A percentile compares a stretch with the other conserved stretches of the same genome.
Evolutionary conservation across 1,140 invertebrate species (phyloP).

Genomic region (Chelonus insularis): DNA sequence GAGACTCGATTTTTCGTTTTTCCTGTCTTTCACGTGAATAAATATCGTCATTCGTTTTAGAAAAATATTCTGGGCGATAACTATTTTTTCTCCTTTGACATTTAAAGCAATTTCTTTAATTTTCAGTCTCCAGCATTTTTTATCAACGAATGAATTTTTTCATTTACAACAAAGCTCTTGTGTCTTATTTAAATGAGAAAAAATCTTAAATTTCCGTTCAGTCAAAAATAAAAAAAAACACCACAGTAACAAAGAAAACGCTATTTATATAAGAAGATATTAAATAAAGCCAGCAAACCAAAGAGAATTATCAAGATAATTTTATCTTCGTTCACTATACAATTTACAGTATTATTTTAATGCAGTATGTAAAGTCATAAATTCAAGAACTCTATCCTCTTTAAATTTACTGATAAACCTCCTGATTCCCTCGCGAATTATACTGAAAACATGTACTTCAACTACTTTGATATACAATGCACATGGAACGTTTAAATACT

Average conservation of each 20-base stretch:
- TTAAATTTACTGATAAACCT: too few species aligned
- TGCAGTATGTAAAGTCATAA: too few species aligned
- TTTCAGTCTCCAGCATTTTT: neutral
- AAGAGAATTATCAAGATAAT: too few species aligned
- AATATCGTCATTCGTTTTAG: neutral
- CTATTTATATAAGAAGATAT: too few species aligned
- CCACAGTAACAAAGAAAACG: too few species aligned
- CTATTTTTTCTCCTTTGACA: neutral
- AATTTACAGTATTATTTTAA: too few species aligned
- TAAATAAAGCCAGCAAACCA: too few species aligned
- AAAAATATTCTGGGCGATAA: neutral
- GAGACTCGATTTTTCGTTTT: neutral
- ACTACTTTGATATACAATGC: neutral
- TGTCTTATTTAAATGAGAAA: neutral
- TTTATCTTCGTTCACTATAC: too few species aligned
- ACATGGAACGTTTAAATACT: slow-evolving; percentile 9
- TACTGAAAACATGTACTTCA: too few species aligned
- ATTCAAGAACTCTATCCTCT: too few species aligned
- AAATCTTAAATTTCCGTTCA: neutral
- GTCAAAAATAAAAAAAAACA: neutral
- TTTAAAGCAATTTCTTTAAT: neutral
- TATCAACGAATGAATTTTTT: neutral
- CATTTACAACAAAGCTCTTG: neutral
- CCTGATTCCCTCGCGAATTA: too few species aligned
- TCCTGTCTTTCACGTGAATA: neutral